Percentiles rank a stretch among this genome's conserved stretches.
phyloP scores from a whole-genome alignment of 2,797 vertebrate genomes.

The Nothura maculosa region DNA sequence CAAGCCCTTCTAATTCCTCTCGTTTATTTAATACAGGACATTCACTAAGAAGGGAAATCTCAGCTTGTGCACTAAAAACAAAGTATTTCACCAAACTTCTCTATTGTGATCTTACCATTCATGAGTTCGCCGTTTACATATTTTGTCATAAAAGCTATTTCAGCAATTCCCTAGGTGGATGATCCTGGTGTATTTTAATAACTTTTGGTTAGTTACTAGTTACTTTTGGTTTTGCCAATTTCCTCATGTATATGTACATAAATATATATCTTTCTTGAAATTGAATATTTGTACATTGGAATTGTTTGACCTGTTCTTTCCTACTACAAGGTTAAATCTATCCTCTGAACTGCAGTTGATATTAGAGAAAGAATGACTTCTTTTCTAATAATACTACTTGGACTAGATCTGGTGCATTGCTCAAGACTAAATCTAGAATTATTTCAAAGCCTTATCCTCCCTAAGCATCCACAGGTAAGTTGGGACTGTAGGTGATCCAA shows the following conservation, averaged over 20 bases:
- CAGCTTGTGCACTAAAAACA: not conserved
- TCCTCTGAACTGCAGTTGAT: not conserved
- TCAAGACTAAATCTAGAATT: not conserved
- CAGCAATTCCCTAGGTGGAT: not conserved
- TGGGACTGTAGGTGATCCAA: not conserved
- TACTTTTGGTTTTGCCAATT: not conserved
- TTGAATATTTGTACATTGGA: not conserved
- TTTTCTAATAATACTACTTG: not conserved
- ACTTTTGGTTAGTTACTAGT: not conserved
- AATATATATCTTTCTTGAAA: not conserved
- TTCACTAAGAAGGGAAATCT: not conserved
- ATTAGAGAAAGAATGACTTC: not conserved
- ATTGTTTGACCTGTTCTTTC: not conserved
- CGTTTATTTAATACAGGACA: not conserved
- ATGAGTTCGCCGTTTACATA: not conserved
- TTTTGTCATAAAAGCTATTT: not conserved
- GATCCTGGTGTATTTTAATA: slow-evolving; percentile 35
- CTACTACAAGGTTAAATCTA: not conserved
- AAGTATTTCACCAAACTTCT: not conserved
- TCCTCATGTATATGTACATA: not conserved
- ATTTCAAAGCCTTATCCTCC: not conserved
- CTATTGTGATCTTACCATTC: not conserved
- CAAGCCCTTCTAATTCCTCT: not conserved
- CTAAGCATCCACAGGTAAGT: not conserved
- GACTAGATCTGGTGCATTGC: not conserved